Evolutionary conservation across 1,140 invertebrate species (phyloP), one percentile per base, ranked within the genome.

Genomic region (Drosophila parabipectinata): DNA sequence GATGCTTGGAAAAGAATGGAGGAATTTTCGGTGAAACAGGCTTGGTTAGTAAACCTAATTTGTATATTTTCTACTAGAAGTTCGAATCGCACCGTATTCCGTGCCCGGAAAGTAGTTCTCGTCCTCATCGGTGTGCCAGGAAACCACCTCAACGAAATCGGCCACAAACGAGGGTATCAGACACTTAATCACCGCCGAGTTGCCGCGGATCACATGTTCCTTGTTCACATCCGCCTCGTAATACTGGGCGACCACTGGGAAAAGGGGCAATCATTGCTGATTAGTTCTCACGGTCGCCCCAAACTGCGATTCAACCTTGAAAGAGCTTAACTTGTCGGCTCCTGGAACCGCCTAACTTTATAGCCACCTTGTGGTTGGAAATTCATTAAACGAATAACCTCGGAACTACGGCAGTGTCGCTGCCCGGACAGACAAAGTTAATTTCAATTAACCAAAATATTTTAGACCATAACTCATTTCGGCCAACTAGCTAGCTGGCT

Each of bases 151-250:
- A 47, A 98, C 95, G 92, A 98, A 98, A 93, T 98, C 97, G 21
- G 96, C 96, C 52, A 98, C 97, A 92, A 98, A 98, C n/a, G 96
- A 97, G 12, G 98, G 98, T 84, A 98, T 97, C 89, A 96, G 95
- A 93, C 98, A 99, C 91, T 97, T 98, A 57, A 99, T 94, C 79
- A 98, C 95, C 30, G 97, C 98, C 50, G 97, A 96, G 92, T 98
- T 98, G 53, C 97, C 97, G 81, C 96, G 95, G 76, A 98, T 98
- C 15, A 98, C 97, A 93, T 98, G 98, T 80, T 98, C 97, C 92
- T 98, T 98, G 93, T 97, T 96, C 60, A 97, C 97, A 92, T 98
- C 97, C 18, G 96, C 96, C 84, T 97, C 96, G 93, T 97, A 98
- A 88, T 95, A 94, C 92, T 98, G 97, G 74, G 96, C 95, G 63